Base-by-base conservation (phyloP, 2,797 vertebrate genomes). In the Acipenser transmontanus region DNA sequence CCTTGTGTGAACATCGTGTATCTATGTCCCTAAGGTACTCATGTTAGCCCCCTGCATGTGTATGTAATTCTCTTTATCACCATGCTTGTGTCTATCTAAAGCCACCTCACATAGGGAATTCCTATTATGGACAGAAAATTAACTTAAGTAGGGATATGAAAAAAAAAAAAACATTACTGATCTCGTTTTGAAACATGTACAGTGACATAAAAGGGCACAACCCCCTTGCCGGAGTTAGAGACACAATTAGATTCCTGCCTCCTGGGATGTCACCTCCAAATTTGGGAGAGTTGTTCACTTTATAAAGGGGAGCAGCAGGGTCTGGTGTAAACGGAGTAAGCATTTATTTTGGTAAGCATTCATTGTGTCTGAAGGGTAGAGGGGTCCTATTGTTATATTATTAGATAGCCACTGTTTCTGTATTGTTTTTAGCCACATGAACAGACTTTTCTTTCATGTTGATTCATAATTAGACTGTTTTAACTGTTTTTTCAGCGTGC, bases 171-270 rank as follows among this genome's bases (percentile, higher is more conserved):
- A 34, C 34, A 34, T 34, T 34, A 34, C 34, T 34, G 34, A 34
- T 34, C 34, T 34, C 1, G 34, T 61, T 61, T n/a, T 49, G 49
- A 59, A 8, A 13, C 51, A 50, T 20, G 52, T 47, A 52, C 65
- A 61, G 17, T 13, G 12, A 20, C 66, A 70, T 50, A 34, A 34
- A 34, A 34, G 34, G 34, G 34, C 34, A 34, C 34, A 34, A 3
- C 34, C 34, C 70, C 72, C 78, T 76, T 71, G 68, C 71, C 72
- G 61, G 67, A 68, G 60, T 74, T 76, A 80, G 34, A 34, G 78
- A 84, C 80, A 82, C 81, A 86, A 86, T 83, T 80, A 74, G 80
- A 84, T 87, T 87, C 85, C 77, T 73, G 73, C 63, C 49, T 69
- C 69, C 73, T 78, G 69, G 77, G 80, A 75, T 68, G 62, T 64